Evolutionary conservation across 2,113 vertebrate genomes (phyloP).

Genomic region (Dasyprocta punctata): DNA sequence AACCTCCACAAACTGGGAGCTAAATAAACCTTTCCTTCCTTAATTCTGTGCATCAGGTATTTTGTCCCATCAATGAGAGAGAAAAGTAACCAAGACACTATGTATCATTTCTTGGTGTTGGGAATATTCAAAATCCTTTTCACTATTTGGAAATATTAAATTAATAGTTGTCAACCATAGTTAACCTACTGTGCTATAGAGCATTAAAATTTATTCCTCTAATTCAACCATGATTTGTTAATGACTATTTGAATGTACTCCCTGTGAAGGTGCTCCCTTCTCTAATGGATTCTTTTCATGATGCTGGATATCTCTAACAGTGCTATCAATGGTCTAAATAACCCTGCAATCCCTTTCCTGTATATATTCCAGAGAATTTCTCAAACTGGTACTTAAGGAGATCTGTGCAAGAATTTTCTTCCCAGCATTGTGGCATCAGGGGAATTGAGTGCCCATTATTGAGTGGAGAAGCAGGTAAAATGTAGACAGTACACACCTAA

Average conservation of each 20-base stretch:
- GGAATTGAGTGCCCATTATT: neutral
- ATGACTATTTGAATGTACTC: neutral
- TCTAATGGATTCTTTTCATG: neutral
- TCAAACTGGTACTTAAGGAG: neutral
- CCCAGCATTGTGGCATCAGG: neutral
- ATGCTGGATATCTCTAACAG: slow-evolving; percentile 1
- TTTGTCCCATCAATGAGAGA: too few relatives aligned
- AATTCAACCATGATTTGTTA: neutral
- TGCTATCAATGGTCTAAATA: neutral
- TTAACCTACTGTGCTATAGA: neutral
- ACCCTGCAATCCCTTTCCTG: neutral
- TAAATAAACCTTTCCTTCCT: too few relatives aligned
- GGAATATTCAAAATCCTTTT: neutral
- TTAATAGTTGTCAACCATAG: neutral
- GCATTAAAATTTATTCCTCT: neutral
- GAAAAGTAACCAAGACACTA: too few relatives aligned
- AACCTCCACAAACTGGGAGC: too few relatives aligned
- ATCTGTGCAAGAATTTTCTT: neutral
- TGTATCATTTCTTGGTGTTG: neutral
- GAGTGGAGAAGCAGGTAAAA: neutral
- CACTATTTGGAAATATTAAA: neutral
- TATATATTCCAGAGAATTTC: neutral
- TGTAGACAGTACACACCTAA: neutral
- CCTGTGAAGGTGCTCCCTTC: neutral
- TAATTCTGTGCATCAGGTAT: too few relatives aligned